Conservation (phyloP, 2,888 invertebrate species). For the Acrobasis consociella region DNA sequence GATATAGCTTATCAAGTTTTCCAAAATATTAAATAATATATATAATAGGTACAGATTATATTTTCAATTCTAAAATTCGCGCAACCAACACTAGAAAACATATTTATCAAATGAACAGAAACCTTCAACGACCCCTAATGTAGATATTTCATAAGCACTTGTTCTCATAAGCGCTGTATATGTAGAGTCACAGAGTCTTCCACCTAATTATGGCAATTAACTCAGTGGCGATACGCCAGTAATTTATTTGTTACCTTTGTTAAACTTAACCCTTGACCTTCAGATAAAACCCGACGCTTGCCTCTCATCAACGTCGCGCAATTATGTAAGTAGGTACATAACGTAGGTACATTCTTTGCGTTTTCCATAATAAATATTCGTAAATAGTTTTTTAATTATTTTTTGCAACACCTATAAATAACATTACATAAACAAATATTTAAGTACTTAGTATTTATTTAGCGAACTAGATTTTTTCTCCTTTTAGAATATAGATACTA, state of each 20-base stretch:
- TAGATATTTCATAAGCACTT: slow-evolving; percentile 4
- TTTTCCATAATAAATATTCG: not conserved
- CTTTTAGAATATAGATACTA: too few relatives aligned
- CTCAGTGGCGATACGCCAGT: slow-evolving; percentile 2
- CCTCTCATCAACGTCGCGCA: too few relatives aligned
- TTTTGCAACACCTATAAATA: too few relatives aligned
- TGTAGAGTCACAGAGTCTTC: not conserved
- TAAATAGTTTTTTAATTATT: too few relatives aligned
- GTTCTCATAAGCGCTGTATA: not conserved
- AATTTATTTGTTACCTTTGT: slow-evolving; percentile 13
- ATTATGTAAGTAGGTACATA: not conserved
- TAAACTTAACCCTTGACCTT: slow-evolving; percentile 13
- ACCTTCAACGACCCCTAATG: slow-evolving; percentile 5
- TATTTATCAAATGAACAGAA: slow-evolving; percentile 7
- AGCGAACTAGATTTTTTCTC: too few relatives aligned
- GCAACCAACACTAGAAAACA: not conserved
- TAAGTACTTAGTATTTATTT: too few relatives aligned
- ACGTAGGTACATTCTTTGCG: not conserved
- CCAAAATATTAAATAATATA: too few relatives aligned
- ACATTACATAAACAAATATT: too few relatives aligned
- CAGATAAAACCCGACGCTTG: not conserved
- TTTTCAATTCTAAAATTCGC: too few relatives aligned
- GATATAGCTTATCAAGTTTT: too few relatives aligned
- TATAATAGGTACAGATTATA: too few relatives aligned
- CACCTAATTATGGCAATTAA: slow-evolving; percentile 15